Conservation (phyloP, 2,888 invertebrate genomes). For the Lissonota sp. region DNA sequence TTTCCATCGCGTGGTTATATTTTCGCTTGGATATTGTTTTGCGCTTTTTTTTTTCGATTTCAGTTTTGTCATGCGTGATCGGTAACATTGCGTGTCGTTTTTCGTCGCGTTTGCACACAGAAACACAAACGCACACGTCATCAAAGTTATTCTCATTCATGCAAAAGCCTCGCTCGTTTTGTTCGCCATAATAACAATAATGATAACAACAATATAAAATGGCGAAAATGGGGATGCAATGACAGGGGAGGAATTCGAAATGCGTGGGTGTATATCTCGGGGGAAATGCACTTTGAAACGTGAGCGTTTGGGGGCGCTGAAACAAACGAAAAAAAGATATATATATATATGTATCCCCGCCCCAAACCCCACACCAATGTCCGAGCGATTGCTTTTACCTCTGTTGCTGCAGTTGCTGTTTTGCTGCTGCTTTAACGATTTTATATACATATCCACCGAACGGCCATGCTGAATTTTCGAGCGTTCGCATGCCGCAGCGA, state of each 20-base stretch:
- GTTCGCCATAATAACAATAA: conserved; percentile 42
- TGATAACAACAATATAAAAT: conserved; percentile 57
- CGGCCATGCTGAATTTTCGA: conserved; percentile 59
- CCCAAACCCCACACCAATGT: conserved; percentile 26
- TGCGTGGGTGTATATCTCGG: conserved; percentile 17
- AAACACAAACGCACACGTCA: not conserved
- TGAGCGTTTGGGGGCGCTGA: conserved; percentile 52
- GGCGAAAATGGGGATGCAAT: conserved; percentile 45
- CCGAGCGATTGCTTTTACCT: conserved; percentile 50
- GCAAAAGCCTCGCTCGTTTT: conserved; percentile 22
- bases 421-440: conserved; percentile 61
- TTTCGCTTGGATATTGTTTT: conserved; percentile 43
- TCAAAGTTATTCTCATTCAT: conserved; percentile 50
- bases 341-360: not conserved
- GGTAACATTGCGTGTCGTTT: conserved; percentile 63
- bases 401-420: conserved; percentile 15
- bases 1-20: conserved; percentile 34
- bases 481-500: conserved; percentile 43
- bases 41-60: conserved; percentile 49
- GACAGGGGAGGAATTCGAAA: not conserved
- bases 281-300: conserved; percentile 63
- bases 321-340: not conserved
- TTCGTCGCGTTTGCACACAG: conserved; percentile 13
- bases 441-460: conserved; percentile 30
- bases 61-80: conserved; percentile 54